phyloP scores from a whole-genome alignment of 2,888 invertebrate species.

The Hofmannophila pseudospretella region DNA sequence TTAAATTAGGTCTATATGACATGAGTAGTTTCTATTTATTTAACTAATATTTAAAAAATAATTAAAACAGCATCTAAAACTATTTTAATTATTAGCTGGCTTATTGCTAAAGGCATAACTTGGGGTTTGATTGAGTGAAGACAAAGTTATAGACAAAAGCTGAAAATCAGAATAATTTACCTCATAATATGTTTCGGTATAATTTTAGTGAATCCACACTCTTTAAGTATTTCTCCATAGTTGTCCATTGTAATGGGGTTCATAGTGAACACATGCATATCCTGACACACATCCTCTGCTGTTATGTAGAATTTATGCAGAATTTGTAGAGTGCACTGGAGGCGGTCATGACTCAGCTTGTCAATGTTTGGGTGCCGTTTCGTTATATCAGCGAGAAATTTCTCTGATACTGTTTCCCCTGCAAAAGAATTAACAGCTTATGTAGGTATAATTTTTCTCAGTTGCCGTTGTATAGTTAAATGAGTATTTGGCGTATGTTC shows the following conservation, averaged over 20 bases:
- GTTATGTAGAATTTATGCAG: constrained; percentile 63
- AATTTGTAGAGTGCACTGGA: constrained; percentile 50
- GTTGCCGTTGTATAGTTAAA: too few species aligned
- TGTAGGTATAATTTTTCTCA: too few species aligned
- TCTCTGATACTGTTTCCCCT: constrained; percentile 42
- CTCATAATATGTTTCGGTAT: constrained; percentile 58
- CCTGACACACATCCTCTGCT: constrained; percentile 67
- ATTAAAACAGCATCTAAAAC: too few species aligned
- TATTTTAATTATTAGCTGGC: too few species aligned
- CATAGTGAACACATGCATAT: constrained; percentile 77
- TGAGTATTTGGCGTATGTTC: too few species aligned
- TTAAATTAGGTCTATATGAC: too few species aligned
- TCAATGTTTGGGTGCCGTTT: constrained; percentile 55
- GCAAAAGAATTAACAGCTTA: constrained; percentile 13
- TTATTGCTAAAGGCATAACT: too few species aligned
- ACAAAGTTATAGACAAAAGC: too few species aligned
- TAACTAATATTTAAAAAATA: too few species aligned
- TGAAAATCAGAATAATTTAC: constrained; percentile 21
- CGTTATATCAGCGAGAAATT: constrained; percentile 32
- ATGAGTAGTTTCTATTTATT: too few species aligned
- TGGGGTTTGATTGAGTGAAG: too few species aligned
- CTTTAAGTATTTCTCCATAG: constrained; percentile 78
- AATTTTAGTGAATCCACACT: constrained; percentile 77
- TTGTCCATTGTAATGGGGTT: constrained; percentile 78
- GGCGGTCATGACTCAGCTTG: constrained; percentile 36